A percentile compares a stretch with the other conserved stretches of the same genome.
Evolutionary conservation across 2,797 vertebrate genomes (phyloP).

Genomic region (Sebastes hubbsi): DNA sequence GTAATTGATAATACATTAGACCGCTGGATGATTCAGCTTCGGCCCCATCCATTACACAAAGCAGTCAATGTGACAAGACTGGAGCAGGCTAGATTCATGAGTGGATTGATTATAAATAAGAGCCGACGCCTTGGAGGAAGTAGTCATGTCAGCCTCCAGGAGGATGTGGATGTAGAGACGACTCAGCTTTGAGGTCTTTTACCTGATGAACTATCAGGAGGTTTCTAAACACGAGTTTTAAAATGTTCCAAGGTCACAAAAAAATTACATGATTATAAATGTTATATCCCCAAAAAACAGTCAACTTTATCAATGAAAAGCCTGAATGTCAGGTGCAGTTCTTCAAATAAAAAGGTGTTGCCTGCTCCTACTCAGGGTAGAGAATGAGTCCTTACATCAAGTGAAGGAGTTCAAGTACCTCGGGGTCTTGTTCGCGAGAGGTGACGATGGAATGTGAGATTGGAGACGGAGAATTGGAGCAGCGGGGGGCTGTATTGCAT

Average conservation of each 20-base stretch:
- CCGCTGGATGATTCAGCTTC: slow-evolving; percentile 20
- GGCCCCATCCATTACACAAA: slow-evolving; percentile 19
- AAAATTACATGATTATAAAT: not conserved
- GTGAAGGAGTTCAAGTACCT: too few relatives aligned
- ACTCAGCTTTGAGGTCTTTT: not conserved
- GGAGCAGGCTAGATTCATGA: not conserved
- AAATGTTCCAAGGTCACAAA: not conserved
- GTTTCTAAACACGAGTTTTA: not conserved
- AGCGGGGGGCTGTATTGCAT: too few relatives aligned
- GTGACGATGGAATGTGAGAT: too few relatives aligned
- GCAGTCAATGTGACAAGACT: not conserved
- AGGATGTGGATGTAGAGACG: not conserved
- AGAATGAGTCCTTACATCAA: too few relatives aligned
- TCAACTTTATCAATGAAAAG: not conserved
- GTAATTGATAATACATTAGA: slow-evolving; percentile 60
- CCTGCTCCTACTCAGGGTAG: too few relatives aligned
- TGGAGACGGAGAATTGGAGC: too few relatives aligned
- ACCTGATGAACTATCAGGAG: not conserved
- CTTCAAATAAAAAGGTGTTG: not conserved
- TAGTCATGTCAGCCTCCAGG: not conserved
- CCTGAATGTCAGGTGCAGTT: not conserved
- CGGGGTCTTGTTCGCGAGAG: too few relatives aligned
- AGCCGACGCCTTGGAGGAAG: not conserved
- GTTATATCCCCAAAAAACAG: not conserved
- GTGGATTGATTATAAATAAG: not conserved